Percentiles rank a stretch among this genome's conserved stretches.
Evolutionary conservation across 2,888 invertebrate species (phyloP).

Genomic region (Mythimna ferrago): DNA sequence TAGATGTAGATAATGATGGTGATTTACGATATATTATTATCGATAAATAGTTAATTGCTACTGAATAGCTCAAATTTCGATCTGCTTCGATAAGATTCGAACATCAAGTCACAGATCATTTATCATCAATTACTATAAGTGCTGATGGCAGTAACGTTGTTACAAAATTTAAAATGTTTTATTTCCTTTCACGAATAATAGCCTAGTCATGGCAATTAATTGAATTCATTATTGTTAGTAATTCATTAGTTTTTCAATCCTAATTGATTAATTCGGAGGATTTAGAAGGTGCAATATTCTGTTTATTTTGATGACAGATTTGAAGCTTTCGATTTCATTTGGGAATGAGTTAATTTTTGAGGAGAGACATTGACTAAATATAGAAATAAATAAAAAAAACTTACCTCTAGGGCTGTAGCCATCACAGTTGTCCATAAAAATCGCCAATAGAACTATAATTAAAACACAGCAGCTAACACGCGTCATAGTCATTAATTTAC

Average conservation of each 20-base stretch:
- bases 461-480: conserved; percentile 66
- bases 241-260: conserved; percentile 9
- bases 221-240: conserved; percentile 32
- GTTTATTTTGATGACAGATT: not conserved
- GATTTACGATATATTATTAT: conserved; percentile 11
- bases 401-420: conserved; percentile 86
- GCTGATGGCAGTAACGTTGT: conserved; percentile 23
- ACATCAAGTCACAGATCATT: conserved; percentile 37
- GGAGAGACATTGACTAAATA: too few relatives aligned
- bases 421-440: conserved; percentile 71
- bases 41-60: conserved; percentile 18
- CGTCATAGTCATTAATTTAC: conserved; percentile 65
- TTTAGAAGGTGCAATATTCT: not conserved
- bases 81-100: conserved; percentile 21
- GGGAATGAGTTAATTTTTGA: not conserved
- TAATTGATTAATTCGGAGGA: conserved; percentile 1
- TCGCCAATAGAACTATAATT: conserved; percentile 70
- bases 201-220: conserved; percentile 57
- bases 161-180: conserved; percentile 34
- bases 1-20: not conserved
- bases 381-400: conserved; percentile 37
- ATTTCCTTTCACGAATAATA: conserved; percentile 50
- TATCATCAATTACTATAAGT: conserved; percentile 47
- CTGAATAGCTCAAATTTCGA: conserved; percentile 8
- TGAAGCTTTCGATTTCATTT: conserved; percentile 8